Conservation (phyloP, 2,113 vertebrate genomes). For the Sylvicapra grimmia region DNA sequence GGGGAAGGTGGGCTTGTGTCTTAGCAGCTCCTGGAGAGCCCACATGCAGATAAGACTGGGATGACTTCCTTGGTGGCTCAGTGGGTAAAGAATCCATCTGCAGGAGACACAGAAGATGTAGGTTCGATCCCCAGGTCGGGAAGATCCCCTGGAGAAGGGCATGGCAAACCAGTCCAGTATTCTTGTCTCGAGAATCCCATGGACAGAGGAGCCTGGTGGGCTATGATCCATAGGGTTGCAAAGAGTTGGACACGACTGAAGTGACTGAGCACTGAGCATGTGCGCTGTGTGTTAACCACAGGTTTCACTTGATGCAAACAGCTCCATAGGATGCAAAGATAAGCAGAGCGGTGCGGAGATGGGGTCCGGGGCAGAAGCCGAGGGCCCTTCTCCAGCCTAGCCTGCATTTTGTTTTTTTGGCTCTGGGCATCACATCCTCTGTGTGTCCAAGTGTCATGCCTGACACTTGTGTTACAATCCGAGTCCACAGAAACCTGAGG, state of each 20-base stretch:
- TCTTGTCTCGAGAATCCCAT: background rate
- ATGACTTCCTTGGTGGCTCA: background rate
- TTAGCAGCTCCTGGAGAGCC: background rate
- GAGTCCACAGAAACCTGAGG: background rate
- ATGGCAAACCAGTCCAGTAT: background rate
- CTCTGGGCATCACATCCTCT: background rate
- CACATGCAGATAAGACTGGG: background rate
- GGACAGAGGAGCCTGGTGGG: background rate
- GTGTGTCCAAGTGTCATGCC: fast-evolving
- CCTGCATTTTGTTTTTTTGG: background rate
- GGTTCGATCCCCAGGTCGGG: fast-evolving
- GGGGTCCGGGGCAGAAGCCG: background rate
- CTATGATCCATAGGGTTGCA: background rate
- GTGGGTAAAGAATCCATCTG: background rate
- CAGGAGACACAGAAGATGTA: background rate
- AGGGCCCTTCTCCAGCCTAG: background rate
- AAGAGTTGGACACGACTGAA: background rate
- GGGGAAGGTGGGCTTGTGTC: background rate
- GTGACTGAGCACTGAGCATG: background rate
- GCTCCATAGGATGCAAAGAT: fast-evolving
- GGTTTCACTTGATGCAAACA: fast-evolving
- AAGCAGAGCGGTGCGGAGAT: fast-evolving
- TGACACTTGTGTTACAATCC: background rate
- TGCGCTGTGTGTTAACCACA: fast-evolving
- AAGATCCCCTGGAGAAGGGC: background rate